These are phyloP conservation scores for Ellobius talpinus DNA, from an alignment of 2,113 vertebrate genomes.

Conservation along the genomic window DNA sequence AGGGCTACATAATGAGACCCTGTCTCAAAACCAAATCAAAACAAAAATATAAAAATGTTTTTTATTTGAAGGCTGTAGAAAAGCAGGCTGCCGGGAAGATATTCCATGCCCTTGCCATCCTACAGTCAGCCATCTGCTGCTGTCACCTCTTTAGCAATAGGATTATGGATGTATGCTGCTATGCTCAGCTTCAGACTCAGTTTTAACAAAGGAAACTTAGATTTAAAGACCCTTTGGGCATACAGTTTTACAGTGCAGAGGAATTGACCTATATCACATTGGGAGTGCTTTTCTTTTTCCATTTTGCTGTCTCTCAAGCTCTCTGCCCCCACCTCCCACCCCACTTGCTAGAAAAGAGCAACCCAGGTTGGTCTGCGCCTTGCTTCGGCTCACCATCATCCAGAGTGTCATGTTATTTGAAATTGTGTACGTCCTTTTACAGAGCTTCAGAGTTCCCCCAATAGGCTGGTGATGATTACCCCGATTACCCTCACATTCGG, in stretches of 20 bases:
- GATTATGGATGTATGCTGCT: neutral
- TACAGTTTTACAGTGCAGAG: neutral
- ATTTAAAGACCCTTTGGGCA: constrained; percentile 19
- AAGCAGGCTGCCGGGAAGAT: neutral
- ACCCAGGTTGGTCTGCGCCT: neutral
- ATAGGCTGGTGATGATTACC: constrained; percentile 69
- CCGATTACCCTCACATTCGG: constrained; percentile 69
- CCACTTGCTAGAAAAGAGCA: constrained; percentile 4
- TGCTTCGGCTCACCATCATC: neutral
- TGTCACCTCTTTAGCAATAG: neutral
- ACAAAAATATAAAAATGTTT: neutral
- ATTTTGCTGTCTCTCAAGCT: neutral
- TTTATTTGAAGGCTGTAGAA: neutral
- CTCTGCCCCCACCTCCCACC: neutral
- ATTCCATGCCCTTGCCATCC: no score
- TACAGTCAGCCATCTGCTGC: neutral
- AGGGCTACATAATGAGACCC: neutral
- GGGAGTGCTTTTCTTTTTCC: neutral
- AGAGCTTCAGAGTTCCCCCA: constrained; percentile 58
- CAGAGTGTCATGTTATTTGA: constrained; percentile 54
- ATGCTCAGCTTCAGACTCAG: neutral
- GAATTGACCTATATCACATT: neutral
- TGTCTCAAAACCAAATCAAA: neutral
- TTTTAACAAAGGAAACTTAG: neutral
- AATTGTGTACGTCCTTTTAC: constrained; percentile 64